These are phyloP conservation scores for Zaprionus inermis DNA, from an alignment of 1,140 invertebrate species.

Conservation along the genomic window DNA sequence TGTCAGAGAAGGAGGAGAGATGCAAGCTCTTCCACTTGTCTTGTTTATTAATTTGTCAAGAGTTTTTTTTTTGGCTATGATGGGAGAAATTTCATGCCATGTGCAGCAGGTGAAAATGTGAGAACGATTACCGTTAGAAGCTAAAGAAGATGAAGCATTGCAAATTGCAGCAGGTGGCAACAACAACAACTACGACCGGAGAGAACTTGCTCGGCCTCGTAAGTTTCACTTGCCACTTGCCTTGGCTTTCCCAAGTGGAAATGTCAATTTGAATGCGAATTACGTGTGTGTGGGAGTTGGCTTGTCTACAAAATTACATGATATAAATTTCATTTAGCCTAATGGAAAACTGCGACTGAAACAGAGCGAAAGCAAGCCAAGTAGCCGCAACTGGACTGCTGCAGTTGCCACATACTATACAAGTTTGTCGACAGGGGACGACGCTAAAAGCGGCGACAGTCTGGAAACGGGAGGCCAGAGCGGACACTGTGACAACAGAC, in stretches of 20 bases:
- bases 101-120: slow-evolving; percentile 66
- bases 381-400: slow-evolving; percentile 12
- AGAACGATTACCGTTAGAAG: slow-evolving; percentile 45
- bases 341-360: slow-evolving; percentile 41
- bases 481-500: slow-evolving; percentile 2
- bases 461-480: neutral
- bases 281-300: slow-evolving; percentile 40
- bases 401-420: slow-evolving; percentile 36
- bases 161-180: slow-evolving; percentile 3
- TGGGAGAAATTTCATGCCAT: slow-evolving; percentile 61
- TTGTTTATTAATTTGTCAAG: slow-evolving; percentile 77
- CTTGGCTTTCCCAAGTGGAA: slow-evolving; percentile 34
- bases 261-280: slow-evolving; percentile 32
- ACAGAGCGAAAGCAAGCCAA: neutral
- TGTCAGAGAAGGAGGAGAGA: neutral
- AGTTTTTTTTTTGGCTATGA: slow-evolving; percentile 47
- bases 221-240: slow-evolving; percentile 31
- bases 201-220: slow-evolving; percentile 1
- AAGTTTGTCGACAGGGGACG: slow-evolving; percentile 38
- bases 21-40: slow-evolving; percentile 42
- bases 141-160: slow-evolving; percentile 7
- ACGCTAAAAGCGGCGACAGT: neutral
- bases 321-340: slow-evolving; percentile 63
- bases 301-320: slow-evolving; percentile 57
- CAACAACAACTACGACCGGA: neutral